Conservation (phyloP, 2,113 vertebrate species). For the Abramis brama region DNA sequence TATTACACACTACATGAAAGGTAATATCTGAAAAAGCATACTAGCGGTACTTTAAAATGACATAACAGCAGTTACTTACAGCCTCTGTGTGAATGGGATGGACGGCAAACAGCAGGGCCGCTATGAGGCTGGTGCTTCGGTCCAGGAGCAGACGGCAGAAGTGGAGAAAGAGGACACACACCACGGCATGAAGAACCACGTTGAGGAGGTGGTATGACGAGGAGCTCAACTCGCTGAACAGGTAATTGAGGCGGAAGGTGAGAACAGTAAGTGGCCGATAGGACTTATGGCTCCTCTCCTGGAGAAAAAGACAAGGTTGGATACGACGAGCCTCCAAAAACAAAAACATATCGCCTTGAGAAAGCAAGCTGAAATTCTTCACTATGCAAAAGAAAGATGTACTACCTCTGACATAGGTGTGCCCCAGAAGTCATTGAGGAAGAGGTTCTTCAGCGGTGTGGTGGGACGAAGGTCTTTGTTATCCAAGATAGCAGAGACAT, state of each 20-base stretch:
- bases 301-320: slow-evolving; percentile 28
- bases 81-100: slow-evolving; percentile 97
- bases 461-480: slow-evolving; percentile 96
- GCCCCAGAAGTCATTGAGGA: slow-evolving; percentile 98
- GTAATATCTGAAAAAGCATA: too few relatives aligned
- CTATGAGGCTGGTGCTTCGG: slow-evolving; percentile 82
- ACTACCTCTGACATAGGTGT: slow-evolving; percentile 96
- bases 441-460: slow-evolving; percentile 90
- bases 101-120: slow-evolving; percentile 91
- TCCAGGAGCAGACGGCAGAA: slow-evolving; percentile 92
- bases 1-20: too few relatives aligned
- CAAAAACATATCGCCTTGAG: neutral
- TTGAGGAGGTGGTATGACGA: slow-evolving; percentile 95
- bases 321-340: neutral
- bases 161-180: slow-evolving; percentile 91
- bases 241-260: slow-evolving; percentile 95
- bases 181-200: slow-evolving; percentile 84
- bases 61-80: slow-evolving; percentile 77
- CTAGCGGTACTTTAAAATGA: too few relatives aligned
- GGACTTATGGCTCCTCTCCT: slow-evolving; percentile 98
- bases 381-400: neutral
- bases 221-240: slow-evolving; percentile 90
- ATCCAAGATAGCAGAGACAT: slow-evolving; percentile 96
- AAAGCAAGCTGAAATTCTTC: neutral
- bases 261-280: slow-evolving; percentile 95